Base-by-base conservation (phyloP, 2,797 vertebrate genomes). In the Ctenochaetus hawaiiensis region DNA sequence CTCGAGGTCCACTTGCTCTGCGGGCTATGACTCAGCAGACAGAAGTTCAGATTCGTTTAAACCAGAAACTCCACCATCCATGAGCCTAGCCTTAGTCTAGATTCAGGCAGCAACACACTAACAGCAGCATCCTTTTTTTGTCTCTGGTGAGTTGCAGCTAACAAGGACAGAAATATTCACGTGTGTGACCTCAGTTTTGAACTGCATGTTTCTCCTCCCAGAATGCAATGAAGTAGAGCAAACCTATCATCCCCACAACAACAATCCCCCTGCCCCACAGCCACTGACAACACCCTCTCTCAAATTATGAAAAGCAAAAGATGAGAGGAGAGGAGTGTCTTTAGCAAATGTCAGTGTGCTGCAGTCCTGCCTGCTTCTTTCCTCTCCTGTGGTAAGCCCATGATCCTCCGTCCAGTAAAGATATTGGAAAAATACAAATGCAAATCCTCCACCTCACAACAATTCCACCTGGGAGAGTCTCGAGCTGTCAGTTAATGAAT, bases 401-500 rank as follows among this genome's bases (percentile, higher is more conserved):
- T 90, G 89, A 93, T 93, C 90, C 90, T 80, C 73, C 60, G 73
- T 87, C 86, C 80, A 77, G 63, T 69, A 74, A 77, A 89, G 84
- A 92, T 90, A 93, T 91, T 88, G 87, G 82, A 85, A 87, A 92
- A 93, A 91, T 90, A 90, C 88, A 87, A 92, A 94, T 94, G 91
- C 91, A 93, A 94, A 93, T 92, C 87, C 89, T 85, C 59, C 30
- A 52, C 84, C 81, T 88, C 68, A 64, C 57, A 80, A 81, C 72
- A 82, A 78, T 88, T 92, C 86, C 89, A 91, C 83, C 75, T 70
- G 78, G 91, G 83, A 93, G 85, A 85, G 52, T 67, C 63, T 72
- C 52, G 59, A 85, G 86, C 86, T 91, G 90, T 88, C 92, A 92
- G 84, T 93, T 92, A 93, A 87, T 83, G 89, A 92, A 89, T 72